Evolutionary conservation across 2,113 vertebrate genomes (phyloP), one percentile per base, ranked within the genome.

Genomic region (Edolisoma coerulescens): DNA sequence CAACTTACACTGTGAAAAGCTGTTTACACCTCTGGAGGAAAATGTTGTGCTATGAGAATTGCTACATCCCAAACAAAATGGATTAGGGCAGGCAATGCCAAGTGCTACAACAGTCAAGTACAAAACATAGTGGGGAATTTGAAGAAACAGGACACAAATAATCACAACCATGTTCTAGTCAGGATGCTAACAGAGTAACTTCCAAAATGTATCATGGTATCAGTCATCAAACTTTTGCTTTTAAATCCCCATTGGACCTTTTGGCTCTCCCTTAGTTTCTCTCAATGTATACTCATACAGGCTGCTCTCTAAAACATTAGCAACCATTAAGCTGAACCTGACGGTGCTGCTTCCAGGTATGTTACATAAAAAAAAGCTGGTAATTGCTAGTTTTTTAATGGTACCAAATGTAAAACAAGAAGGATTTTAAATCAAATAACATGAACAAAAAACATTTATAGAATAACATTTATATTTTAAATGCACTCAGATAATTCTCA

Each of bases 11-110:
- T 78, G 49, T n/a, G 76, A 96, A 91, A 87, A 60, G 74, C 37
- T 93, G 53, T 78, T 95, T 91, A 91, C 70, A 94, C 67, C 77
- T 91, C 92, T 70, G 39, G 39, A 85, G 27, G 68, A 91, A 90
- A 93, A 84, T 6, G 42, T 78, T 63, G 79, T 89, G 63, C 75
- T 87, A 11, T 14, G 11, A 0, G 9, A 82, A 60, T 45, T 71
- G 27, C 35, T 87, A 33, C 65, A 82, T 54, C 39, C 64, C 45
- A 63, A 67, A 81, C 30, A 53, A 90, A 92, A 95, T 22, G 32
- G 76, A 79, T 84, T 63, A 76, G 64, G 82, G 84, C 47, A 76
- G 45, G 28, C 64, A 68, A 39, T 74, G 63, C 65, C 87, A 75
- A 94, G 33, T 53, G 54, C 76, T 93, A 19, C 35, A 78, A 53